Percentiles rank a stretch among this genome's conserved stretches.
phyloP scores from a whole-genome alignment of 2,797 vertebrate species.

The Chloroceryle amazona region DNA sequence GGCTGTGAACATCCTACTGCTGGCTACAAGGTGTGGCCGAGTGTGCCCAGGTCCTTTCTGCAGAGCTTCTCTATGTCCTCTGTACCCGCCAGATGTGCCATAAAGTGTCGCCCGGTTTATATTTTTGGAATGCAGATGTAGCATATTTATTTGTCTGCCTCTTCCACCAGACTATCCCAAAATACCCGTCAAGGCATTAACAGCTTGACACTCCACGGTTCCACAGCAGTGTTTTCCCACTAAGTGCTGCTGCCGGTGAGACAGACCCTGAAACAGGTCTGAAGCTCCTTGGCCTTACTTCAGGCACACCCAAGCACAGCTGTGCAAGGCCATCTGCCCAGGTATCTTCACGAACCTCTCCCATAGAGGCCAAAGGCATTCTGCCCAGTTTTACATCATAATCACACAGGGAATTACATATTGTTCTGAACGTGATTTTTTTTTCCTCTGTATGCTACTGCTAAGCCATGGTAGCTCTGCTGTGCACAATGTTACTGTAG shows the following conservation, averaged over 20 bases:
- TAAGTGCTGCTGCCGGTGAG: neutral
- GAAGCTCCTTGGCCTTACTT: neutral
- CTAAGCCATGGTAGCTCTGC: neutral
- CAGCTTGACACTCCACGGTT: neutral
- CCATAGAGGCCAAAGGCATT: neutral
- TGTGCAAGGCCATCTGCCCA: neutral
- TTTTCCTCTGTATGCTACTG: neutral
- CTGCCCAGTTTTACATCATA: neutral
- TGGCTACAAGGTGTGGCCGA: neutral
- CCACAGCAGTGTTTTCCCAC: neutral
- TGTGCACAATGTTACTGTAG: neutral
- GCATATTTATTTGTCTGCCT: neutral
- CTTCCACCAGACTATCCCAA: neutral
- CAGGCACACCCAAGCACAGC: neutral
- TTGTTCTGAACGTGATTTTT: neutral
- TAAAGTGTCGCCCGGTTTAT: neutral
- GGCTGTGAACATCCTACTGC: neutral
- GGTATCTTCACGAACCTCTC: neutral
- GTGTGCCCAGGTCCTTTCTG: slow-evolving; percentile 19
- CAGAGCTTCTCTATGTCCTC: neutral
- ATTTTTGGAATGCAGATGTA: neutral
- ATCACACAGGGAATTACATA: neutral
- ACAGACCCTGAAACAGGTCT: neutral
- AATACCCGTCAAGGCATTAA: neutral
- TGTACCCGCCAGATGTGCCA: neutral